Conservation (phyloP, 2,888 invertebrate genomes). For the Slavum lentiscoides region DNA sequence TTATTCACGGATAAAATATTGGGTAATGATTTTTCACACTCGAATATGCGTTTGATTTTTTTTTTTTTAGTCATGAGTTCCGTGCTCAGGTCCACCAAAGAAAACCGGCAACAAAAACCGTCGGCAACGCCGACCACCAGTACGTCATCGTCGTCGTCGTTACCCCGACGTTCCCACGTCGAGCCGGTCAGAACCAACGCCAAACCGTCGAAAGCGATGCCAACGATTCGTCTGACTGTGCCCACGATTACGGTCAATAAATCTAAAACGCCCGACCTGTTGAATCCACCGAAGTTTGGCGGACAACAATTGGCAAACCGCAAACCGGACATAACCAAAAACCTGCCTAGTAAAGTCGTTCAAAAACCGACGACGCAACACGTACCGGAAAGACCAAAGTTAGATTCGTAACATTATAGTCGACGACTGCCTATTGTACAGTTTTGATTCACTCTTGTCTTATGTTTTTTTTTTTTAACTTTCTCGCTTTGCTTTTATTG, state of each 20-base stretch:
- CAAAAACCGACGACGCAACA: neutral
- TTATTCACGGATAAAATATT: neutral
- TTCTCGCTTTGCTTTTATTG: too few species aligned
- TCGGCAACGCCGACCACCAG: neutral
- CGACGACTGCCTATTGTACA: too few species aligned
- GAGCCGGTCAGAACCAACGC: neutral
- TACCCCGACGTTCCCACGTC: neutral
- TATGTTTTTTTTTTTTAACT: too few species aligned
- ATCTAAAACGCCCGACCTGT: constrained; percentile 26
- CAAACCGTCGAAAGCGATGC: neutral
- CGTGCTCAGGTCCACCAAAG: constrained; percentile 6
- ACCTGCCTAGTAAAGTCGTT: constrained; percentile 10
- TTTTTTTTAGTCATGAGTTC: constrained; percentile 23
- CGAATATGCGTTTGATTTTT: neutral
- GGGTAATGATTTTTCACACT: too few species aligned
- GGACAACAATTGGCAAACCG: constrained; percentile 32
- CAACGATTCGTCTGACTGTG: neutral
- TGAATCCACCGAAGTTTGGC: constrained; percentile 25
- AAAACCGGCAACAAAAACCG: neutral
- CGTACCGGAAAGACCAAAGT: constrained; percentile 3
- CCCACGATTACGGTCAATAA: neutral
- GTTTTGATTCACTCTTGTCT: too few species aligned
- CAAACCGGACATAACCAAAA: constrained; percentile 41
- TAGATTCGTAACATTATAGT: neutral
- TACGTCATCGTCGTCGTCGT: neutral